Evolutionary conservation across 2,888 invertebrate genomes (phyloP), one percentile per base, ranked within the genome.

Genomic region (Balanococcus diminutus): DNA sequence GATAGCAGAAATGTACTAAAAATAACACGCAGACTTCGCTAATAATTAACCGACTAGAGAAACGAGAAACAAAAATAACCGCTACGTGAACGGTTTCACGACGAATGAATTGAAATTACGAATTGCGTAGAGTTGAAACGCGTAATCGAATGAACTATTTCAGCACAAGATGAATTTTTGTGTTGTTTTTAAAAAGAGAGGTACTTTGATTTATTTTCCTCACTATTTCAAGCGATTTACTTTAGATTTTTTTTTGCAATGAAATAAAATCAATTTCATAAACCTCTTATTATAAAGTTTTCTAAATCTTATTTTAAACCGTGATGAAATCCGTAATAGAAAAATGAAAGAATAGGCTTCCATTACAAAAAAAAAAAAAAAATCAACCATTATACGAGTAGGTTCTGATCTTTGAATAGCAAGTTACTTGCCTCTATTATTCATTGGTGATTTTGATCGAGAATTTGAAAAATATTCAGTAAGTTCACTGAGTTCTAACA

Each of bases 21-120:
- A 79, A 79, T 79, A 79, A 79, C 75, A 56, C 22, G n/a, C 56
- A 56, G 56, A 56, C 56, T 56, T 56, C 22, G 67, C 67, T 67
- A 67, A 67, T 67, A 67, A 67, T 28, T 67, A 31, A 28, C 67
- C 67, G 28, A 67, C 28, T 16, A n/a, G n/a, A n/a, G n/a, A n/a
- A n/a, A 14, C 16, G 28, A 67, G 67, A 28, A 67, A 67, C 28
- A 67, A 67, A 67, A 67, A 67, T 67, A 67, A 28, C 67, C 16
- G 28, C 67, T 5, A 67, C 67, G 67, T 5, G 67, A 31, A 31
- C 3, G 16, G 28, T 67, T 28, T 67, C 28, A 67, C 19, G 28
- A 28, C 28, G 28, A 67, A 67, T 67, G 61, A 46, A 11, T n/a
- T 46, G 14, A 56, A 19, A 1, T 22, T 19, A 8, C 9, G 22